These are phyloP conservation scores for Stomorhina lunata DNA, from an alignment of 2,888 invertebrate species.

Conservation along the genomic window DNA sequence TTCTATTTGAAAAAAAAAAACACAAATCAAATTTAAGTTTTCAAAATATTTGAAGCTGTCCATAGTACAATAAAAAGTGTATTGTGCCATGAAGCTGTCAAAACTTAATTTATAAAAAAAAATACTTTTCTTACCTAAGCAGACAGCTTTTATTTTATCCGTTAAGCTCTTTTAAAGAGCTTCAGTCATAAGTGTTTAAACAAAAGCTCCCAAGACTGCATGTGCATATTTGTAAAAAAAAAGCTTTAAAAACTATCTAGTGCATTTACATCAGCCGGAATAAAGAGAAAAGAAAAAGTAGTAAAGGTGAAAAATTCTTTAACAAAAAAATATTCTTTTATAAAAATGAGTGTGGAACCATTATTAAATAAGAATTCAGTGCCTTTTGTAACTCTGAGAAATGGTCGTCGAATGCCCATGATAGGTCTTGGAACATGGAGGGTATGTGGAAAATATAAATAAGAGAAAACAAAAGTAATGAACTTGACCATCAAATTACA, in stretches of 20 bases:
- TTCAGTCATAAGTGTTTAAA: background rate
- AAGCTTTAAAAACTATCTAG: background rate
- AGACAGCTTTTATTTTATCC: background rate
- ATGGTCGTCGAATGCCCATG: conserved; percentile 84
- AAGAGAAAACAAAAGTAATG: background rate
- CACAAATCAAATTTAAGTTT: no score
- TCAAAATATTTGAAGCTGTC: no score
- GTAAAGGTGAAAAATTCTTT: background rate
- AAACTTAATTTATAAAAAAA: no score
- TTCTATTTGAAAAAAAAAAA: background rate
- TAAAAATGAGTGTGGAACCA: conserved; percentile 30
- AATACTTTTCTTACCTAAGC: no score
- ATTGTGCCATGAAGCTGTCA: no score
- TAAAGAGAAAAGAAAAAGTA: background rate
- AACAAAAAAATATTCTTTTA: background rate
- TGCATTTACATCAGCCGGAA: background rate
- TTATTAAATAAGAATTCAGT: conserved; percentile 70
- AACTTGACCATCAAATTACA: conserved; percentile 34
- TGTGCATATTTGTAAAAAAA: background rate
- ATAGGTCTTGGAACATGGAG: conserved; percentile 90
- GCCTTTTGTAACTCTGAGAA: conserved; percentile 82
- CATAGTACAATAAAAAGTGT: no score
- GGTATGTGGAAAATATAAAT: conserved; percentile 80
- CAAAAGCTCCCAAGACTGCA: conserved; percentile 41
- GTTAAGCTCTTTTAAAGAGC: background rate